phyloP scores from a whole-genome alignment of 2,888 invertebrate species.

The Branchipolynoe longqiensis region DNA sequence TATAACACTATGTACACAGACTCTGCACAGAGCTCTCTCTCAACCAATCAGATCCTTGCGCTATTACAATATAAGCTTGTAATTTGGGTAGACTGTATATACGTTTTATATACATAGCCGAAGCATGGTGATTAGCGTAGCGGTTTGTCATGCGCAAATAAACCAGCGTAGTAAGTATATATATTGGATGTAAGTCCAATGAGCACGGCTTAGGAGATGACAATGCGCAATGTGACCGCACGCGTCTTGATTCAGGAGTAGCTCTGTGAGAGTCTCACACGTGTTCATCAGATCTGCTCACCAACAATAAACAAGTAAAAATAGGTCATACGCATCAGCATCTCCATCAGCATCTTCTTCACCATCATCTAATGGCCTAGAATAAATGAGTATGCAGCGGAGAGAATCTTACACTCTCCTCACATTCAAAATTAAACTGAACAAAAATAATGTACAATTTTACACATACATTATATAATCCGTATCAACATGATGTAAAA shows the following conservation, averaged over 20 bases:
- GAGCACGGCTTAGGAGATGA: too few species aligned
- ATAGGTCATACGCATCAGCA: not conserved
- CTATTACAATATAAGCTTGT: not conserved
- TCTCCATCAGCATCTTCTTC: too few species aligned
- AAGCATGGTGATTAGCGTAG: not conserved
- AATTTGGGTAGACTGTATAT: not conserved
- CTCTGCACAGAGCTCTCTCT: not conserved
- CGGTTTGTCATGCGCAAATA: too few species aligned
- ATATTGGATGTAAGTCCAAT: too few species aligned
- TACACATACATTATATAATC: slow-evolving; percentile 15
- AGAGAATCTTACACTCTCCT: not conserved
- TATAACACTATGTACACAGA: slow-evolving; percentile 18
- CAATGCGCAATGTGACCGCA: too few species aligned
- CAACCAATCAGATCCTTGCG: not conserved
- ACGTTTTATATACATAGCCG: not conserved
- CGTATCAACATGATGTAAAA: slow-evolving; percentile 31
- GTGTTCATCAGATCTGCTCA: slow-evolving; percentile 21
- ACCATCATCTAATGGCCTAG: too few species aligned
- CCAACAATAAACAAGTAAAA: slow-evolving; percentile 25
- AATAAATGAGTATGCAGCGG: slow-evolving; percentile 33
- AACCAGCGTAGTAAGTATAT: too few species aligned
- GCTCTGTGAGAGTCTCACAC: not conserved
- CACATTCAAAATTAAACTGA: slow-evolving; percentile 44
- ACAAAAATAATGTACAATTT: slow-evolving; percentile 42
- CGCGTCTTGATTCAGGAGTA: slow-evolving; percentile 10